These are phyloP conservation scores for Lycia hirtaria DNA, from an alignment of 2,888 invertebrate genomes.

Conservation along the genomic window DNA sequence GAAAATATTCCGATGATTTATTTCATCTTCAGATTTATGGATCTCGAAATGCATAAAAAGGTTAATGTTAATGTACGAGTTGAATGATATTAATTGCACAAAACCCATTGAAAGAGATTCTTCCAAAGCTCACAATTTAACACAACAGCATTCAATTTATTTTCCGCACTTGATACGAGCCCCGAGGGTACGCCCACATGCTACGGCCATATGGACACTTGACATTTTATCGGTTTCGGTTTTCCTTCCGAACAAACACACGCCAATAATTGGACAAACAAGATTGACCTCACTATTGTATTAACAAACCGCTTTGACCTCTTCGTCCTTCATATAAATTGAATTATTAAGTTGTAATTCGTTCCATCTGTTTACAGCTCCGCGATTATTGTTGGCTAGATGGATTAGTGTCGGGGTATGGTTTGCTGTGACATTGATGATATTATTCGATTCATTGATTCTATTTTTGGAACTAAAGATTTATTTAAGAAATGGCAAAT, in stretches of 20 bases:
- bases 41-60: background rate
- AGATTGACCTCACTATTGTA: constrained; percentile 46
- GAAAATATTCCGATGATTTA: background rate
- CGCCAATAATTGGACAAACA: constrained; percentile 48
- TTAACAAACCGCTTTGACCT: constrained; percentile 46
- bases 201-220: constrained; percentile 32
- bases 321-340: constrained; percentile 33
- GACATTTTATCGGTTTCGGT: constrained; percentile 40
- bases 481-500: too few species aligned
- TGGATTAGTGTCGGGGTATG: constrained; percentile 7
- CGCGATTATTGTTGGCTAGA: constrained; percentile 3
- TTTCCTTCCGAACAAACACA: constrained; percentile 41
- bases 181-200: constrained; percentile 17
- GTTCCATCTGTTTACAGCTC: constrained; percentile 18
- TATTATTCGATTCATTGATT: constrained; percentile 5
- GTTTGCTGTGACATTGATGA: constrained; percentile 21
- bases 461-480: background rate
- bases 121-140: background rate
- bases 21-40: background rate
- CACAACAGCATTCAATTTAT: constrained; percentile 1
- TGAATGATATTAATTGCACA: background rate
- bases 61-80: background rate
- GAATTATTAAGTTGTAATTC: constrained; percentile 27
- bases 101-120: background rate
- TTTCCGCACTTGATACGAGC: constrained; percentile 5